Evolutionary conservation across 92 coral and sea anemone genomes (phyloP), one percentile per base, ranked within the genome.

Genomic region (Bergia puertoricense): DNA sequence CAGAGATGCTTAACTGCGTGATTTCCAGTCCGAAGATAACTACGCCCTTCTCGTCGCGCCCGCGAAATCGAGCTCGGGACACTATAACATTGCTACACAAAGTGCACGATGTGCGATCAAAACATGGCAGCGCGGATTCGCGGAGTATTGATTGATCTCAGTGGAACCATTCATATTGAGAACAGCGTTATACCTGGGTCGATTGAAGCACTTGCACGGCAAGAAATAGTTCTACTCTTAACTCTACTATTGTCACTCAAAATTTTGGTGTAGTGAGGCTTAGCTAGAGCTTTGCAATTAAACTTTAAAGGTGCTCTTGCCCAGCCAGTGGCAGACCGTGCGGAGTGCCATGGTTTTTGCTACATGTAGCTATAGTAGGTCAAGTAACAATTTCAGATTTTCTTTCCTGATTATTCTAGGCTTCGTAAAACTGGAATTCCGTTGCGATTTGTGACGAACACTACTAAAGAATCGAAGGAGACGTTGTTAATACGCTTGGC

Each of bases 101-200:
- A 23, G 41, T 77, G 77, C 77, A 15, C 1, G 2, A 13, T 8
- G 8, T 40, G 3, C 8, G 42, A 48, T 39, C 71, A n/a, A 90
- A 96, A 94, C 48, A 97, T 97, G 99, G 99, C 99, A 92, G 89
- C 98, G 74, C 59, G 88, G 62, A 74, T 93, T 23, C 92, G 97
- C 43, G 98, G 98, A 0, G 96, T 97, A 77, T 89, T 97, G 50
- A 89, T 97, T 6, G 99, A 97, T 89, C 92, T 97, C 22, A 97
- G 99, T 59, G 99, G 99, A 15, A 97, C 99, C 39, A 91, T 97
- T 90, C 99, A 97, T 87, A 81, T 97, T 42, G 99, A 97, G 81
- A 97, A 94, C 76, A 80, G 93, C 39, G 97, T 95, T 74, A 95
- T 97, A 38, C 94, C 98, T 50, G 98, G 99, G 57, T 93, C 98